Percentiles rank a stretch among this genome's conserved stretches.
phyloP scores from a whole-genome alignment of 2,888 invertebrate species.

The Diaperis boleti region DNA sequence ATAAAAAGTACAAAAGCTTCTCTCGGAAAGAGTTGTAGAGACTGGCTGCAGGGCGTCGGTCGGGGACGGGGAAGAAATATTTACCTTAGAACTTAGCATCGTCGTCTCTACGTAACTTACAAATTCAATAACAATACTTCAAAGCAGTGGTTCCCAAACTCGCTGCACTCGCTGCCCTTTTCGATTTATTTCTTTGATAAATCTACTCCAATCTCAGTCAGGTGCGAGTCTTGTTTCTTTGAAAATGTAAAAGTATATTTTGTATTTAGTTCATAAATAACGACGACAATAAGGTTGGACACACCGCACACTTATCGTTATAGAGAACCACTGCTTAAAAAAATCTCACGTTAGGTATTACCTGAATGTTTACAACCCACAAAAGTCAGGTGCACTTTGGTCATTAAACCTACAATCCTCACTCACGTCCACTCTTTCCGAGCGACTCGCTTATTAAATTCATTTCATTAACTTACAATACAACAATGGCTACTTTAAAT shows the following conservation, averaged over 20 bases:
- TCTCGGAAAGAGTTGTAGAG: slow-evolving; percentile 58
- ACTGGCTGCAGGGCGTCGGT: slow-evolving; percentile 53
- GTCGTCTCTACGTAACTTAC: slow-evolving; percentile 49
- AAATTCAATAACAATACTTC: slow-evolving; percentile 55
- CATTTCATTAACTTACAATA: slow-evolving; percentile 44
- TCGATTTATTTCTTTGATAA: no score
- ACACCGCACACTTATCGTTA: no score
- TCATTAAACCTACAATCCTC: slow-evolving; percentile 33
- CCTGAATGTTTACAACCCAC: slow-evolving; percentile 28
- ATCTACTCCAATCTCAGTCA: no score
- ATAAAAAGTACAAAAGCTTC: slow-evolving; percentile 61
- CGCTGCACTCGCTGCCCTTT: no score
- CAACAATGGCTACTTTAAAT: slow-evolving; percentile 48
- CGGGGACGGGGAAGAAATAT: slow-evolving; percentile 53
- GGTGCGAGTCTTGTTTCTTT: no score
- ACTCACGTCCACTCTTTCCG: slow-evolving; percentile 34
- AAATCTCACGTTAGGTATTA: slow-evolving; percentile 26
- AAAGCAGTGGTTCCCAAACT: no score
- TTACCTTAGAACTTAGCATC: slow-evolving; percentile 58
- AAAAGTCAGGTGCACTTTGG: slow-evolving; percentile 33
- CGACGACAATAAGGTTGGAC: no score
- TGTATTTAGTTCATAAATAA: no score
- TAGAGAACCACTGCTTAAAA: no score
- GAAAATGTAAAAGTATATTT: no score
- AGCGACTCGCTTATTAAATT: slow-evolving; percentile 36